Percentiles rank a stretch among this genome's conserved stretches.
phyloP scores from a whole-genome alignment of 2,113 vertebrate genomes.

The Lamprologus speciosus region DNA sequence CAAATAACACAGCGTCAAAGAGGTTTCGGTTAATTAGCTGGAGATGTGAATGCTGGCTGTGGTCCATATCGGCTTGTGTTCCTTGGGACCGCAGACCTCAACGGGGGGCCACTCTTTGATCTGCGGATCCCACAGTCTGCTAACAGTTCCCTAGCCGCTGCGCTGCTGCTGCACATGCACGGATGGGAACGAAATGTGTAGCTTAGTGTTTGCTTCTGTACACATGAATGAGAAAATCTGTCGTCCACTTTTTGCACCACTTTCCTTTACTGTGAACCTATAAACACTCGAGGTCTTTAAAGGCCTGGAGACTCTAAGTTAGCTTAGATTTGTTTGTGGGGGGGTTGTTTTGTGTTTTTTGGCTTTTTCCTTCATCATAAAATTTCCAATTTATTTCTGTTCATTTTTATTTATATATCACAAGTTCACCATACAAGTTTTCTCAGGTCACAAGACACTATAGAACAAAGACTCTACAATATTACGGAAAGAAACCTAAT shows the following conservation, averaged over 20 bases:
- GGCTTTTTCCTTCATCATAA: not conserved
- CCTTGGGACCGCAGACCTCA: conserved; percentile 10
- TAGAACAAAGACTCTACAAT: not conserved
- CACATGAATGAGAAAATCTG: not conserved
- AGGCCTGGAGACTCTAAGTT: not conserved
- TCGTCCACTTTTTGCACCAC: not conserved
- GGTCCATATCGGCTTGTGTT: conserved; percentile 41
- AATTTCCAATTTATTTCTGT: not conserved
- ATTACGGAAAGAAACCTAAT: not conserved
- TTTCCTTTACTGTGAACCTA: not conserved
- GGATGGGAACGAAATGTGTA: conserved; percentile 2
- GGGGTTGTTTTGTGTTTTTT: not conserved
- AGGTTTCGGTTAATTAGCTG: conserved; percentile 58
- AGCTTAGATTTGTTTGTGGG: not conserved
- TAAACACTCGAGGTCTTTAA: not conserved
- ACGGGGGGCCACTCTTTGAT: conserved; percentile 50
- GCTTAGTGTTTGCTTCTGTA: not conserved
- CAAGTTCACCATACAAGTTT: not conserved
- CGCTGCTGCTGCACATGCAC: not conserved
- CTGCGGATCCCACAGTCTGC: conserved; percentile 46
- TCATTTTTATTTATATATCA: not conserved
- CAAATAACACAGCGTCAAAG: conserved; percentile 48
- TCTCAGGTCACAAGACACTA: not conserved
- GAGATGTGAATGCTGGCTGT: conserved; percentile 32
- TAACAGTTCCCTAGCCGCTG: conserved; percentile 23